Conservation (phyloP, 2,113 vertebrate species). For the Otis tarda region DNA sequence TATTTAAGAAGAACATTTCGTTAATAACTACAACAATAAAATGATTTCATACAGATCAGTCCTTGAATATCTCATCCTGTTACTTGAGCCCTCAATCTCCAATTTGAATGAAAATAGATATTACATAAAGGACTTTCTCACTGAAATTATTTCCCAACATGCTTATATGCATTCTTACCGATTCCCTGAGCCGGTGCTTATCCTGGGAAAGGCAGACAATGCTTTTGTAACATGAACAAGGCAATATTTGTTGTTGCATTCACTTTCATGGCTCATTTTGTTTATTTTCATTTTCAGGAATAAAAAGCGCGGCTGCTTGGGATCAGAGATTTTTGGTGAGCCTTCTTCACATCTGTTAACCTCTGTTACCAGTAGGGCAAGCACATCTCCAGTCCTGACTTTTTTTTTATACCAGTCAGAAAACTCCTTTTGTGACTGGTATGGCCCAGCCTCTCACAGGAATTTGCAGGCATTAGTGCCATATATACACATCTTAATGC, state of each 20-base stretch:
- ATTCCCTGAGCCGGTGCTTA: neutral
- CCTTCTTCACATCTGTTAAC: neutral
- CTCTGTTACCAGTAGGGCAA: neutral
- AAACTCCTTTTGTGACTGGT: neutral
- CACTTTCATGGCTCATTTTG: neutral
- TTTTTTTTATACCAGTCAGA: neutral
- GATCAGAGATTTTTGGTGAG: neutral
- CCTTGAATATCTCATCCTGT: slow-evolving; percentile 1
- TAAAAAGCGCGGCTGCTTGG: neutral
- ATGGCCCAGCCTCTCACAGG: neutral
- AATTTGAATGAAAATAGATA: slow-evolving; percentile 49
- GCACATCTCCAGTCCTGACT: too few relatives aligned
- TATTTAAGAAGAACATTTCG: slow-evolving; percentile 10
- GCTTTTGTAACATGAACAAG: neutral
- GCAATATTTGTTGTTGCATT: neutral
- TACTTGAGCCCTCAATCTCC: neutral
- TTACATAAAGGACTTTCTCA: slow-evolving; percentile 22
- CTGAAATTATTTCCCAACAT: neutral
- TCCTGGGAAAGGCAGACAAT: neutral
- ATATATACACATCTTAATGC: neutral
- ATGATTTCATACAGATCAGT: slow-evolving; percentile 14
- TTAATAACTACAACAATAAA: slow-evolving; percentile 25
- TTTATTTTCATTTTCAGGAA: neutral
- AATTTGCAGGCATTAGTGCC: neutral
- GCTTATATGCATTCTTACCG: neutral